These are phyloP conservation scores for Ruditapes philippinarum DNA, from an alignment of 1,140 invertebrate species.

Conservation along the genomic window DNA sequence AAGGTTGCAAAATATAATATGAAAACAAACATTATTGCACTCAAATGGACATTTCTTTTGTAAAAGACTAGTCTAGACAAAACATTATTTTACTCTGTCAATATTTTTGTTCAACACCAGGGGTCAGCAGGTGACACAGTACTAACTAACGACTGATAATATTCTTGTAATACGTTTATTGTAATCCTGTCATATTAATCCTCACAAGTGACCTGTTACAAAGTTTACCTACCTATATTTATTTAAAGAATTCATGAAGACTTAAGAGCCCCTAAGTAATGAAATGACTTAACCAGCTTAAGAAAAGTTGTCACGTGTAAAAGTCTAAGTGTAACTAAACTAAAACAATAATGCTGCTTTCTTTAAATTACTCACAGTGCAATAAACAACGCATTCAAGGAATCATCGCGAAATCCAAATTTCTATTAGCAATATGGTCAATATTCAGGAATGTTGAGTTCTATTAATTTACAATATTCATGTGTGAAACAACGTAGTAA, in stretches of 20 bases:
- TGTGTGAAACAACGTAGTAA: too few relatives aligned
- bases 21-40: background rate
- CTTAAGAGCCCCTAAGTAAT: background rate
- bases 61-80: background rate
- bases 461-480: too few relatives aligned
- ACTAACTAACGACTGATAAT: background rate
- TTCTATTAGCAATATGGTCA: too few relatives aligned
- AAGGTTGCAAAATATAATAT: too few relatives aligned
- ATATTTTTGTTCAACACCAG: background rate
- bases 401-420: too few relatives aligned
- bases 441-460: too few relatives aligned
- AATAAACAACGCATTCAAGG: too few relatives aligned
- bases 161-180: background rate
- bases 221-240: constrained; percentile 20
- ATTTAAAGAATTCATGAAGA: background rate
- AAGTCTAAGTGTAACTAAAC: too few relatives aligned
- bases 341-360: too few relatives aligned
- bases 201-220: background rate
- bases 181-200: background rate
- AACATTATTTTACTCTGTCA: background rate
- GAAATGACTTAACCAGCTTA: background rate
- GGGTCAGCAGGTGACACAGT: constrained; percentile 9
- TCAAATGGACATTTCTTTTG: background rate
- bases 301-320: background rate
- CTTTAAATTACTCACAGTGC: too few relatives aligned